Evolutionary conservation across 92 coral and sea anemone genomes (phyloP), one percentile per base, ranked within the genome.

Genomic region (Epizoanthus ramosus): DNA sequence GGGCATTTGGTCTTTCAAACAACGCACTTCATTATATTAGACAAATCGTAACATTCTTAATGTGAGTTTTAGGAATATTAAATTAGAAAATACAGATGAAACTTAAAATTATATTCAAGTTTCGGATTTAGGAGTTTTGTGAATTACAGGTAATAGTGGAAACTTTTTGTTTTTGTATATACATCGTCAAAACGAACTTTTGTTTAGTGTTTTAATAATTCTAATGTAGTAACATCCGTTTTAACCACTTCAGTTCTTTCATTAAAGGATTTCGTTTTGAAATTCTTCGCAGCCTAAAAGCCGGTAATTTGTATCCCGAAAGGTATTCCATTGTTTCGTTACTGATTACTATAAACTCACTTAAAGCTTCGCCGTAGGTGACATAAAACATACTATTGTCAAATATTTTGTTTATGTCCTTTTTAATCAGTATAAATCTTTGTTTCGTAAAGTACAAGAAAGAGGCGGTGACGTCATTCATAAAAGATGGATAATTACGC

Each of bases 401-500:
- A 33, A 15, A 24, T 23, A 56, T 28, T 31, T 53, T 54, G 41
- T 25, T 74, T 28, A 25, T 25, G 19, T 56, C 41, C 64, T 14
- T 74, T 50, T 74, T 13, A 25, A 74, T 74, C 50, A 74, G 57
- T 74, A 56, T 15, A 53, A 74, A 28, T 17, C 79, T 47, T 41
- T 74, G 45, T 74, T 56, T 14, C 6, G 15, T 25, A 54, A 2
- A 53, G 79, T 21, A 45, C 63, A 25, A 41, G 43, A 74, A 56
- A 56, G 63, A 31, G 64, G 18, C 22, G 37, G 17, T 74, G 64
- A 74, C 65, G 79, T 74, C 79, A 74, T 65, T 74, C 63, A 28
- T 74, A 25, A 74, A 74, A 22, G 79, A 74, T 74, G 24, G 50
- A 53, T 74, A 74, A 73, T 73, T 53, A 56, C 22, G 28, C 43